Base-by-base conservation (phyloP, 2,888 invertebrate genomes). In the Eulithis prunata region DNA sequence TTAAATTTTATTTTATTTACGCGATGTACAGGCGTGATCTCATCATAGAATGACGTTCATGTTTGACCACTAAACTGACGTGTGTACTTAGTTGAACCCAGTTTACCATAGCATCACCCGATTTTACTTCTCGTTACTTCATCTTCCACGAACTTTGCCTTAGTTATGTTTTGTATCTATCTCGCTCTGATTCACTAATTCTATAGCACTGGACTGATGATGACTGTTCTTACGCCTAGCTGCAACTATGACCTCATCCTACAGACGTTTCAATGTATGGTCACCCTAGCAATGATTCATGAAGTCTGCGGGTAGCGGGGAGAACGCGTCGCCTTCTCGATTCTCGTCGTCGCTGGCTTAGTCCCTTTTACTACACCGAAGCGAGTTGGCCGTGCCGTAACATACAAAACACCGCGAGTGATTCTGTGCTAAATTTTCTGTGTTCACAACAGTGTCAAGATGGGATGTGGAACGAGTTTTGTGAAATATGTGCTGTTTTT, bases 401-500 rank as follows among this genome's bases (percentile, higher is more conserved):
- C 78, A 70, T 75, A 72, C 76, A 78, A 79, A 83, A 85, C 82
- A 79, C 78, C 88, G 90, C 89, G 91, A 79, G 90, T 90, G 89
- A 73, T 57, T 79, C 77, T 81, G 85, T 84, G 88, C 85, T 86
- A 81, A 82, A 81, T 87, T 87, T 79, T 87, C 89, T 87, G 88
- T 88, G 73, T 56, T 66, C 62, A 61, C 57, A 68, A 65, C 69
- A 78, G 87, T 86, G 73, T 84, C 85, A 94, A 90, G 83, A 95
- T 95, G 95, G 94, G 94, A 92, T 95, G 95, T 89, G 96, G 95
- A 85, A 95, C 95, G 91, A 95, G 95, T 88, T 94, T 96, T 91
- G 95, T 96, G 86, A 97, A 97, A 94, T 96, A 96, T 89, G 94
- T 97, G 79, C 95, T 97, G 80, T 97, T 97, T 87, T 93, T 96